phyloP scores from a whole-genome alignment of 2,797 vertebrate genomes.

The Anisognathus igniventris region DNA sequence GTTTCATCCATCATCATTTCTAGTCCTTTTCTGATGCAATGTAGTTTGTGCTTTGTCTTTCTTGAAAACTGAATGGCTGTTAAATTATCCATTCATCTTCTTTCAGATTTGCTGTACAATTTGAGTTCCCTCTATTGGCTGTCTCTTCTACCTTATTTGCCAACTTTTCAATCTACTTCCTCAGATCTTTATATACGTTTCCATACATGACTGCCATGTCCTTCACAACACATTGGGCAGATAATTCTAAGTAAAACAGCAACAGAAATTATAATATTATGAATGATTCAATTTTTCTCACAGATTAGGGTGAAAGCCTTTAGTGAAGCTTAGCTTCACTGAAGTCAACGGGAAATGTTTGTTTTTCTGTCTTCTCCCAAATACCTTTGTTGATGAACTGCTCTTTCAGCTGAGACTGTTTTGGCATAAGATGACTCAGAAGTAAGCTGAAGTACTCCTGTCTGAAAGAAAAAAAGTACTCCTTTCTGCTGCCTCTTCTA shows the following conservation, averaged over 20 bases:
- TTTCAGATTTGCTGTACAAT: constrained; percentile 74
- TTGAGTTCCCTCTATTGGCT: constrained; percentile 68
- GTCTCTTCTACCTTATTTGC: constrained; percentile 75
- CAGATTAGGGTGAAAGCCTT: background rate
- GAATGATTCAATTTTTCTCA: background rate
- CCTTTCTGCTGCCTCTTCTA: background rate
- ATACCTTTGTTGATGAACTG: background rate
- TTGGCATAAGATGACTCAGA: background rate
- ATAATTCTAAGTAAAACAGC: constrained; percentile 4
- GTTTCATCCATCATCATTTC: constrained; percentile 81
- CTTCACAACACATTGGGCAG: constrained; percentile 40
- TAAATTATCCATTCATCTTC: constrained; percentile 86
- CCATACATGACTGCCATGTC: constrained; percentile 10
- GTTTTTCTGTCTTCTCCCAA: background rate
- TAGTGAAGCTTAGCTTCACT: background rate
- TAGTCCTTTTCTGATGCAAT: constrained; percentile 81
- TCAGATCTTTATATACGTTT: constrained; percentile 45
- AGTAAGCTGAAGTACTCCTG: background rate
- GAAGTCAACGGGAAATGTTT: background rate
- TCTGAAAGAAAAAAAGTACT: background rate
- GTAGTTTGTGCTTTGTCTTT: constrained; percentile 81
- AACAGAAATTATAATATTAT: background rate
- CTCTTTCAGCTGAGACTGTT: background rate
- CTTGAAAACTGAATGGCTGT: constrained; percentile 82
- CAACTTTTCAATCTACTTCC: constrained; percentile 70